These are phyloP conservation scores for Altica lythri DNA, from an alignment of 2,888 invertebrate species.

Conservation along the genomic window DNA sequence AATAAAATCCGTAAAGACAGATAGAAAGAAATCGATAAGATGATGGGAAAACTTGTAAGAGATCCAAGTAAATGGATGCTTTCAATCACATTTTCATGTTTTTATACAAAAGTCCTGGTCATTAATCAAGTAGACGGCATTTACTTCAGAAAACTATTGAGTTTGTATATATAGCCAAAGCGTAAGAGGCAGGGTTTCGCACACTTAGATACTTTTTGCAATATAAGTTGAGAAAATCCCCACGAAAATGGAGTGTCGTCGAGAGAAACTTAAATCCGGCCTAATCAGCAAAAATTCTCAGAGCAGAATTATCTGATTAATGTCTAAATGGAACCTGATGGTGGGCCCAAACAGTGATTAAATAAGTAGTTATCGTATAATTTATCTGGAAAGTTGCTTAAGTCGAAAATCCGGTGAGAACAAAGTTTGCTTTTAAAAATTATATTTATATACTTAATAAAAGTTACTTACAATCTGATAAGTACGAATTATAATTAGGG, in stretches of 20 bases:
- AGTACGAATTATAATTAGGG: too few species aligned
- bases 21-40: slow-evolving; percentile 14
- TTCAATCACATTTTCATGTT: slow-evolving; percentile 41
- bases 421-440: too few species aligned
- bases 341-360: slow-evolving; percentile 5
- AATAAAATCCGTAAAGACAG: too few species aligned
- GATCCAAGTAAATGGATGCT: slow-evolving; percentile 36
- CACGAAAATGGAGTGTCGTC: slow-evolving; percentile 44
- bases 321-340: slow-evolving; percentile 20
- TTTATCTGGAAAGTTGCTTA: neutral
- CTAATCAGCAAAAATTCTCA: slow-evolving; percentile 32
- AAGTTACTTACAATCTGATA: too few species aligned
- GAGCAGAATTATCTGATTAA: slow-evolving; percentile 33
- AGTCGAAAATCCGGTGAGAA: neutral
- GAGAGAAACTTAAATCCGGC: slow-evolving; percentile 32
- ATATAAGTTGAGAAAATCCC: slow-evolving; percentile 45
- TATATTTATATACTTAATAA: too few species aligned
- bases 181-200: slow-evolving; percentile 42
- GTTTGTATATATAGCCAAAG: slow-evolving; percentile 28
- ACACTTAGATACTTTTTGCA: slow-evolving; percentile 43
- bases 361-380: slow-evolving; percentile 8
- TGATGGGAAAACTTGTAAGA: slow-evolving; percentile 17
- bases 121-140: slow-evolving; percentile 45
- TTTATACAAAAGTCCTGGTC: slow-evolving; percentile 37
- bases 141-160: slow-evolving; percentile 42